Base-by-base conservation (phyloP, 2,113 vertebrate genomes). In the Xerus inauris region DNA sequence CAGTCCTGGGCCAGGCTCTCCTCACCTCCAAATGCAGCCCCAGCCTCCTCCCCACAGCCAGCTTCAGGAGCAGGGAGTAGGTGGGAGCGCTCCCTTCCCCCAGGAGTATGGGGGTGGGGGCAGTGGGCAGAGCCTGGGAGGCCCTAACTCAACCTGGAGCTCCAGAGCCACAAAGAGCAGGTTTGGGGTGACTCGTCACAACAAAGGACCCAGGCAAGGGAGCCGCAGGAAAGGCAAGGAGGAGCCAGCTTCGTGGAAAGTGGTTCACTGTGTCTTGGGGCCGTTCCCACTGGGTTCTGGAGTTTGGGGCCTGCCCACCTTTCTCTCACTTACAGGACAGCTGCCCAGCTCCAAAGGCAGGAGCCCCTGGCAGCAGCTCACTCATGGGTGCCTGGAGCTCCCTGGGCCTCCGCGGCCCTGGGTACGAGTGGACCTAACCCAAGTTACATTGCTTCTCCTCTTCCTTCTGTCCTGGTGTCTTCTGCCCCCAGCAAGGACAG, bases 401-500 rank as follows among this genome's bases (percentile, higher is more conserved):
- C 0, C 22, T 0, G 30, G 16, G 32, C 47, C 24, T 3, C 7
- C 51, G 62, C 28, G 3, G 5, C 42, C 38, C 19, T 13, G 8
- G 40, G 11, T 11, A 9, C 12, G 5, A 26, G 24, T 3, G 93
- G 28, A 22, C 12, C 20, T 3, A 0, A 2, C 32, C 81, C 11
- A 1, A 0, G 1, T 0, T 17, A 28, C 13, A 0, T 47, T 4
- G 42, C 14, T 49, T 17, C 69, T 40, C 64, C 38, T 38, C 71
- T 14, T 1, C 12, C 45, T 4, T 38, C 77, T 8, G 47, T 9
- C 40, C 62, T n/a, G 32, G 35, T 2, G 0, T 14, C 49, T 62
- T 28, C 5, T 0, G 0, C 3, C 8, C 59, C 4, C 0, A 26
- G 81, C 20, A 42, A 17, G 28, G 24, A 76, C 0, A 1, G 13